Evolutionary conservation across 2,113 vertebrate species (phyloP), one percentile per base, ranked within the genome.

Genomic region (Pollachius pollachius): DNA sequence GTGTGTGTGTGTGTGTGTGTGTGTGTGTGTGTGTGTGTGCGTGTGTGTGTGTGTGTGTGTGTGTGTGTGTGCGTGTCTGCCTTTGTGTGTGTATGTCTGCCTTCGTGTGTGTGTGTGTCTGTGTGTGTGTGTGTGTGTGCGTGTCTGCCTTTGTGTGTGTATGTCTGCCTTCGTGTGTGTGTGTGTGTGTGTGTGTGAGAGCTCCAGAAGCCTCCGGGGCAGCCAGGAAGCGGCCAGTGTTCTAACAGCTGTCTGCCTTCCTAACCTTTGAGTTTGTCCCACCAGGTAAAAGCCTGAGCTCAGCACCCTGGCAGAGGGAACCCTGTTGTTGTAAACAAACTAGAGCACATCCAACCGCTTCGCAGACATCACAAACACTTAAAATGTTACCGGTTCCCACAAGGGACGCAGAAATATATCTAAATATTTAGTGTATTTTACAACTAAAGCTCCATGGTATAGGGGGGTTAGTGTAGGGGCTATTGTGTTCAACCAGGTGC

Each of bases 221-320:
- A 18, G 54, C 69, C 79, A 63, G 48, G 37, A 75, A 62, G 52
- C 77, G 57, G 69, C 61, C 58, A 17, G 25, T 69, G 71, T 3
- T 34, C 67, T 71, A 83, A 82, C 83, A 79, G 81, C 76, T 81
- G 80, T 82, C 82, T 65, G 76, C 75, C 76, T 75, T 73, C 56
- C 64, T 79, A 75, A 85, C 72, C 72, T 78, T 79, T 84, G 65
- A 79, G 81, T 85, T 74, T 85, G 81, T 89, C 82, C 82, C 73
- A 71, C 64, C 37, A 69, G 70, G 76, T 85, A 83, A 75, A 83
- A 70, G 70, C 73, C 11, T 68, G 71, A 60, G 5, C 65, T 62
- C 19, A 19, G 71, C 62, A 69, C 4, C 15, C 6, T 2, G 3
- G 54, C 77, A 67, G 56, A 66, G 69, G 54, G 67, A 56, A 54